These are phyloP conservation scores for Spizaetus ornatus DNA, from an alignment of 2,113 vertebrate genomes.

Conservation along the genomic window DNA sequence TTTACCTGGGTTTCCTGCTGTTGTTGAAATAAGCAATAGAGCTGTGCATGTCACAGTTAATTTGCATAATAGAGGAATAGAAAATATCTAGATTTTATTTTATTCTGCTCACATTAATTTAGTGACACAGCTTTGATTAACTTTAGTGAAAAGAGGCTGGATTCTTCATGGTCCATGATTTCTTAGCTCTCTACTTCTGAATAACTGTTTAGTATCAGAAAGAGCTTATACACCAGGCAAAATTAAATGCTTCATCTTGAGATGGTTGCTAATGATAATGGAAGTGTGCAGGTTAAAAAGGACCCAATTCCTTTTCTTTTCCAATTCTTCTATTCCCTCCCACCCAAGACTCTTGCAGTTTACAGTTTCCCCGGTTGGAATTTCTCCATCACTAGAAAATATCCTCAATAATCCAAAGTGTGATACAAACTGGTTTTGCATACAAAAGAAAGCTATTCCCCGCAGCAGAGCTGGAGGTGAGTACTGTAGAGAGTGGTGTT, in stretches of 20 bases:
- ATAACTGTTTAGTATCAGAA: neutral
- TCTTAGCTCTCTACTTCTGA: neutral
- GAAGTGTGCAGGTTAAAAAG: neutral
- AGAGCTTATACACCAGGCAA: neutral
- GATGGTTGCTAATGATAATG: neutral
- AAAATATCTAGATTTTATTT: constrained; percentile 2
- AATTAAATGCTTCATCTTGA: neutral
- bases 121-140: constrained; percentile 15
- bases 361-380: neutral
- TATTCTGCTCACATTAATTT: neutral
- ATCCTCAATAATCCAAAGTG: neutral
- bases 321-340: neutral
- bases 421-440: neutral
- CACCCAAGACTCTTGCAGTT: neutral
- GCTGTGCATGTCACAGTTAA: constrained; percentile 1
- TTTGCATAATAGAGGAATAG: constrained; percentile 5
- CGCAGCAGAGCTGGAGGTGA: neutral
- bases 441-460: neutral
- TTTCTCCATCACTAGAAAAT: neutral
- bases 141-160: neutral
- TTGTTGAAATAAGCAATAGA: constrained; percentile 3
- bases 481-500: neutral
- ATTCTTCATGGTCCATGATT: neutral
- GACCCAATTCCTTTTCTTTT: neutral
- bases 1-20: constrained; percentile 43